A percentile compares a stretch with the other conserved stretches of the same genome.
Conservation (phyloP, 2,113 vertebrate genomes). For the Sitta europaea region DNA sequence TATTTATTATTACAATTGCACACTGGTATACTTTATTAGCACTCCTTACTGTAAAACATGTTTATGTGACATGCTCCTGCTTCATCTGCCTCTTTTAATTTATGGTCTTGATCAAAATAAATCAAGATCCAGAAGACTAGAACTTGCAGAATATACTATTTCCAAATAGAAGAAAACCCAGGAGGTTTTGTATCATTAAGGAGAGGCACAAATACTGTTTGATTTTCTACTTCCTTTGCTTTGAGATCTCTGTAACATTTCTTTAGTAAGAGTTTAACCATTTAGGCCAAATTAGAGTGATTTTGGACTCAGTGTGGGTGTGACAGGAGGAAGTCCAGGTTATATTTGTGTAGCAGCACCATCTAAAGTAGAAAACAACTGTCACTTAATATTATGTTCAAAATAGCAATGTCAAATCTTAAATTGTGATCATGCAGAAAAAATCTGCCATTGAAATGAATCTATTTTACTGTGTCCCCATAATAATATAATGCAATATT, state of each 20-base stretch:
- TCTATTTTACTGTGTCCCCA: not conserved
- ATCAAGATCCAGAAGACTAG: not conserved
- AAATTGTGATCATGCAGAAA: not conserved
- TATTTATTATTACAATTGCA: not conserved
- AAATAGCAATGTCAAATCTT: not conserved
- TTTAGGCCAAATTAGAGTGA: not conserved
- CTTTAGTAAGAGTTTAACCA: not conserved
- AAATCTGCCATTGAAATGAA: not conserved
- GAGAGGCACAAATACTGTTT: not conserved
- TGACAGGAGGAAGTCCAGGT: not conserved
- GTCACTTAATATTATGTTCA: not conserved
- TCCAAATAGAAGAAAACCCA: not conserved
- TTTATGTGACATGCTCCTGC: not conserved
- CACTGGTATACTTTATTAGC: not conserved
- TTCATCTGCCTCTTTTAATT: not conserved
- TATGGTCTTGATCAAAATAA: not conserved
- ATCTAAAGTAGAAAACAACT: not conserved
- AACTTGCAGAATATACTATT: not conserved
- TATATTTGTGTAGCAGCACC: not conserved
- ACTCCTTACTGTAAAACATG: not conserved
- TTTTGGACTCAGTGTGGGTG: not conserved
- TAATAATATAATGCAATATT: not conserved
- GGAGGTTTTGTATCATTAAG: not conserved
- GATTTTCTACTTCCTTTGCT: not conserved
- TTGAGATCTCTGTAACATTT: not conserved